Evolutionary conservation across 2,113 vertebrate genomes (phyloP).

Genomic region (Grantiella picta): DNA sequence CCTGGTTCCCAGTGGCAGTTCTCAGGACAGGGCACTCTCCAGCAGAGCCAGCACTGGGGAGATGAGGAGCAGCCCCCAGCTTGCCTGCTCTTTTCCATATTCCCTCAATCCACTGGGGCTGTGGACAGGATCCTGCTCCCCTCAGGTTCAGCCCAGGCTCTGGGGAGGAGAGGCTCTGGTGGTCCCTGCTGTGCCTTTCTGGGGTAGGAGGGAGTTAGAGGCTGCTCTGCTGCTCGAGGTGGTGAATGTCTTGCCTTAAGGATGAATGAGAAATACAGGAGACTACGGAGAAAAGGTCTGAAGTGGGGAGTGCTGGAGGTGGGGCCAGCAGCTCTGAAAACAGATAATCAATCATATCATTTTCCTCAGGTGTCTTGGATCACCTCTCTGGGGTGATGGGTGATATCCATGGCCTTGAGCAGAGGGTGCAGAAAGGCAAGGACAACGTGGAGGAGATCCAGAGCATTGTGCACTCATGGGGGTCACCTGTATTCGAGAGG

Average conservation of each 20-base stretch:
- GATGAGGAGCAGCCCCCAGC: background rate
- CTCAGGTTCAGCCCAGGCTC: background rate
- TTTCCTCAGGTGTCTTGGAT: conserved; percentile 78
- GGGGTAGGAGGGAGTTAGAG: background rate
- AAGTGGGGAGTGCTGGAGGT: background rate
- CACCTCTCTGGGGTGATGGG: conserved; percentile 76
- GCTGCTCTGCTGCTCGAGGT: background rate
- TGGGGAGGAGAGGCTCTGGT: background rate
- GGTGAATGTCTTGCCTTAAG: background rate
- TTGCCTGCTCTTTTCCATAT: background rate
- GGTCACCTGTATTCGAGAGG: conserved; percentile 81
- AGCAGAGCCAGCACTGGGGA: background rate
- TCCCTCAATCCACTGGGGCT: background rate
- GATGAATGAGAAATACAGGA: background rate
- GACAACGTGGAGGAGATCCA: conserved; percentile 86
- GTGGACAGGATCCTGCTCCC: background rate
- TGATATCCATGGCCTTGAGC: conserved; percentile 79
- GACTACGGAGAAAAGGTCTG: accelerated
- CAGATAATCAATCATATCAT: background rate
- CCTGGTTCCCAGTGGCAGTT: background rate
- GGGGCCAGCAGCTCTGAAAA: background rate
- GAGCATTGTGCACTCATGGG: conserved; percentile 79
- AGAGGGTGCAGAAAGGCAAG: conserved; percentile 81
- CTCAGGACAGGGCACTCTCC: background rate
- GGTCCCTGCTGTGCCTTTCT: background rate